Percentiles rank a stretch among this genome's conserved stretches.
Evolutionary conservation across 1,140 invertebrate species (phyloP).

Genomic region (Thereuonema tuberculata): DNA sequence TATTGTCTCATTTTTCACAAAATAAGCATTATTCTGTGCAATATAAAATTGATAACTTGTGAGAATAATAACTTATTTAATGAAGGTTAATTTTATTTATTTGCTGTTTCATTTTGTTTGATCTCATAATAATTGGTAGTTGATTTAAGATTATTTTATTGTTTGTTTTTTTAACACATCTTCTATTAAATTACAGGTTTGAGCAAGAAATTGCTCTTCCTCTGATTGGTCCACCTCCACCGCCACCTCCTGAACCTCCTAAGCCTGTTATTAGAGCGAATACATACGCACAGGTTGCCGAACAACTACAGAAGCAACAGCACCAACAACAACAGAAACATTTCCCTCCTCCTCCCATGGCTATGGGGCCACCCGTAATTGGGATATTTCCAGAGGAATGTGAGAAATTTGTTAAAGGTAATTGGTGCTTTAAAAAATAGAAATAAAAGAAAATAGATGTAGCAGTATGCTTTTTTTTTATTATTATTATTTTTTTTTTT

Average conservation of each 20-base stretch:
- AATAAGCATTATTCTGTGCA: no score
- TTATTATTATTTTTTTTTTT: no score
- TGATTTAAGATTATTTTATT: not conserved
- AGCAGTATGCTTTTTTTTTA: no score
- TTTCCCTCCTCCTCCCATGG: not conserved
- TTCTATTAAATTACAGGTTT: conserved; percentile 42
- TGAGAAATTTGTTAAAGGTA: no score
- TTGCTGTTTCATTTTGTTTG: no score
- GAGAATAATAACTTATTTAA: no score
- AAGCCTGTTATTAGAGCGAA: conserved; percentile 48
- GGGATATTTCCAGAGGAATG: not conserved
- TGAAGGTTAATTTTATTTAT: no score
- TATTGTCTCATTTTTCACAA: no score
- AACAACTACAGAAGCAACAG: conserved; percentile 47
- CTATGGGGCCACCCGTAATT: not conserved
- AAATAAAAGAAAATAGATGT: no score
- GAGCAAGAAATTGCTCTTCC: conserved; percentile 68
- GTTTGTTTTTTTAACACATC: not conserved
- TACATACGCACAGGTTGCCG: conserved; percentile 38
- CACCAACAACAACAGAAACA: conserved; percentile 30
- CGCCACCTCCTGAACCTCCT: conserved; percentile 13
- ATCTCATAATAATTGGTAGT: no score
- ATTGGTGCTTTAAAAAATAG: no score
- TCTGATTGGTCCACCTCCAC: conserved; percentile 30
- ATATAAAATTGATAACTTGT: no score